Base-by-base conservation (phyloP, 2,113 vertebrate species). In the Antennarius striatus region DNA sequence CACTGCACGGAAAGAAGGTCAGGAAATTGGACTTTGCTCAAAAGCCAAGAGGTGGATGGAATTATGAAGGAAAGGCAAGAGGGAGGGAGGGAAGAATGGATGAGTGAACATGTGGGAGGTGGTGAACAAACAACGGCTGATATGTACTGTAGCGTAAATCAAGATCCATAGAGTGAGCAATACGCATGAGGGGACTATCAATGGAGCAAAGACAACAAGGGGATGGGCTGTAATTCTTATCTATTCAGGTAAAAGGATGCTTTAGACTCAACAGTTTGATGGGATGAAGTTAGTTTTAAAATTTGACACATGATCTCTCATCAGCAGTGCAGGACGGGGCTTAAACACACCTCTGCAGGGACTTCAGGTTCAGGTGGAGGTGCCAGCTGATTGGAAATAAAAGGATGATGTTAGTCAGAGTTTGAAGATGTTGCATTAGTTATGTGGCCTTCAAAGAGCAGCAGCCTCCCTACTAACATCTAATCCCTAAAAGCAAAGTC, bases 311-410 rank as follows among this genome's bases (percentile, higher is more conserved):
- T 91, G 90, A 92, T 91, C 86, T 60, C 28, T 40, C 13, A 56
- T 53, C 32, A 67, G 47, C 3, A 5, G 3, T 72, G 84, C 89
- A 91, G 91, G 91, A 92, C 81, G 80, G 92, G 90, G 86, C 87
- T 83, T 80, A 59, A 81, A 95, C 95, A 95, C 94, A 98, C 96
- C 96, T 98, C 96, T 9, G 93, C 88, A 47, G 94, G 83, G 88
- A 90, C 93, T 86, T 97, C 95, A 14, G 93, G 86, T 80, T 98
- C 96, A 30, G 94, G 94, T 49, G 94, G 89, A 17, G 94, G 96
- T 71, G 95, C 93, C 93, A 96, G 95, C 96, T 97, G 84, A 90
- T 92, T 90, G 91, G 94, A 93, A 92, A 93, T 83, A 95, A 94
- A 94, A 95, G 82, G 78, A 75, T 78, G 78, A 15, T 65, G 85